phyloP scores from a whole-genome alignment of 2,797 vertebrate genomes.

The Sebastes hubbsi region DNA sequence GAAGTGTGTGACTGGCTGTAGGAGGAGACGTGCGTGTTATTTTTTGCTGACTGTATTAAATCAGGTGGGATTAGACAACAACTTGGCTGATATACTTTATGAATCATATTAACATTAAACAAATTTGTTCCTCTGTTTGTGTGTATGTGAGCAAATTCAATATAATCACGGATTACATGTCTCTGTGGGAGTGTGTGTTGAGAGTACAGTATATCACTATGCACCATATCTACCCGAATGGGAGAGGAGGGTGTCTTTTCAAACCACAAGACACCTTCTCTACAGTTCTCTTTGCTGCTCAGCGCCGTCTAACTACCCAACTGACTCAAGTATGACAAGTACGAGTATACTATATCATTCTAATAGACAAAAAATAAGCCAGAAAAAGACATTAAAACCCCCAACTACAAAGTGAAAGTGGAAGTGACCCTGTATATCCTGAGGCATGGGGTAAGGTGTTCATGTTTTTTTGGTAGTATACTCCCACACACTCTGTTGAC shows the following conservation, averaged over 20 bases:
- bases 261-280: slow-evolving; percentile 1
- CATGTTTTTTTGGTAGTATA: not conserved
- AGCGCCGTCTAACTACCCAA: slow-evolving; percentile 12
- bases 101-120: slow-evolving; percentile 34
- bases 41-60: slow-evolving; percentile 28
- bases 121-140: slow-evolving; percentile 11
- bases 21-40: not conserved
- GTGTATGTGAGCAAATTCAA: slow-evolving; percentile 8
- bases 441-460: not conserved
- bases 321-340: slow-evolving; percentile 1
- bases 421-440: not conserved
- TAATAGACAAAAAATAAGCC: not conserved
- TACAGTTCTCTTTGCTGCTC: not conserved
- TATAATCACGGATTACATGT: slow-evolving; percentile 38
- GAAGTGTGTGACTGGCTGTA: slow-evolving; percentile 14
- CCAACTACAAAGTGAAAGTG: not conserved
- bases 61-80: slow-evolving; percentile 42
- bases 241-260: slow-evolving; percentile 1
- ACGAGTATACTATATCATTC: not conserved
- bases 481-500: not conserved
- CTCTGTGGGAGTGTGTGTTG: slow-evolving; percentile 8
- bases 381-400: not conserved
- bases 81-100: slow-evolving; percentile 30
- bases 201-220: not conserved
- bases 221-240: not conserved